A percentile compares a stretch with the other conserved stretches of the same genome.
Conservation (phyloP, 2,797 vertebrate genomes). For the Antrozous pallidus region DNA sequence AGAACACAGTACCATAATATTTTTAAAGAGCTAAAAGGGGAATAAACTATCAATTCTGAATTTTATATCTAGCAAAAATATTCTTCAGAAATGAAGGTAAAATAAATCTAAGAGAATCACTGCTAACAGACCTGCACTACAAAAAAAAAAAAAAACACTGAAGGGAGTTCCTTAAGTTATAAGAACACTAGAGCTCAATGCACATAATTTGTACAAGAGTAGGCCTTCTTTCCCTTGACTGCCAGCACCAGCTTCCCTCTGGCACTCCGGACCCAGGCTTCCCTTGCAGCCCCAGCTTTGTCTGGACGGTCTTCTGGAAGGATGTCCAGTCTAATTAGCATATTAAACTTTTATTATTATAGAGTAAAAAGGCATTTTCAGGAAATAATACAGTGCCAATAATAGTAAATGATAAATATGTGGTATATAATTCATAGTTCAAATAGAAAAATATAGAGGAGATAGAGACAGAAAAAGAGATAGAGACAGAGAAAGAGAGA, state of each 20-base stretch:
- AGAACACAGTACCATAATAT: neutral
- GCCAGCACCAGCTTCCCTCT: too few species aligned
- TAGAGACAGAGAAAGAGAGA: neutral
- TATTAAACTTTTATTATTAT: too few species aligned
- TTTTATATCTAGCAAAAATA: slow-evolving; percentile 31
- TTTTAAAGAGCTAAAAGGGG: neutral
- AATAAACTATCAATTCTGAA: neutral
- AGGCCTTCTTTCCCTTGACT: too few species aligned
- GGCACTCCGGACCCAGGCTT: too few species aligned
- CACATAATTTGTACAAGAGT: too few species aligned
- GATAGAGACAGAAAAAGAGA: neutral
- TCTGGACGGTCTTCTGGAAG: too few species aligned
- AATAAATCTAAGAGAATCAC: slow-evolving; percentile 8
- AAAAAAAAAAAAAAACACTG: neutral
- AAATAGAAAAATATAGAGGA: neutral
- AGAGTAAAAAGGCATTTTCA: slow-evolving; percentile 2
- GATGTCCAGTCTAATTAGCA: too few species aligned
- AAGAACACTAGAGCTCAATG: neutral
- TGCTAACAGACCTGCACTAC: neutral
- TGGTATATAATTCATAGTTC: neutral
- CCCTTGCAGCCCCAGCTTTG: too few species aligned
- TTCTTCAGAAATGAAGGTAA: slow-evolving; percentile 16
- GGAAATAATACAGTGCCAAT: neutral
- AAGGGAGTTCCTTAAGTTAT: neutral
- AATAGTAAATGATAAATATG: neutral